Evolutionary conservation across 2,113 vertebrate genomes (phyloP).

Genomic region (Cyprinus carpio): DNA sequence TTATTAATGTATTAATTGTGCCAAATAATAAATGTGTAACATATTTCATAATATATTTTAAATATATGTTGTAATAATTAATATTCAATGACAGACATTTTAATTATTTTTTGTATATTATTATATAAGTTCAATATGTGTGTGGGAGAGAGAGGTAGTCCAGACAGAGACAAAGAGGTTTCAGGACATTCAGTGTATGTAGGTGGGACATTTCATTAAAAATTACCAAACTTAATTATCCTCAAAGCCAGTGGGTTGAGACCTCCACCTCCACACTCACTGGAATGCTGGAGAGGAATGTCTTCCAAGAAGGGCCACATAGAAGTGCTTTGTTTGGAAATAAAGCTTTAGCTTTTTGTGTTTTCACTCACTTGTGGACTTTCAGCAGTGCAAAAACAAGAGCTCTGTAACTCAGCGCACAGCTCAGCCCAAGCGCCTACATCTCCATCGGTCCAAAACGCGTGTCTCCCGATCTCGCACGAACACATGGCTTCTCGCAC

Average conservation of each 20-base stretch:
- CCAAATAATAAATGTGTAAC: no score
- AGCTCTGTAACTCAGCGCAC: slow-evolving; percentile 5
- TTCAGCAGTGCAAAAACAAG: slow-evolving; percentile 27
- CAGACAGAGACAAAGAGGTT: neutral
- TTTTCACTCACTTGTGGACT: slow-evolving; percentile 30
- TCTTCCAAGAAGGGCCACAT: slow-evolving; percentile 59
- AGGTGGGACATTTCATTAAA: slow-evolving; percentile 38
- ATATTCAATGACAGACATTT: no score
- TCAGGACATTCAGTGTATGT: slow-evolving; percentile 28
- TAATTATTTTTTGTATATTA: neutral
- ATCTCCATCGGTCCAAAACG: no score
- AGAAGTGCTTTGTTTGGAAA: slow-evolving; percentile 63
- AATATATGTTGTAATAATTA: no score
- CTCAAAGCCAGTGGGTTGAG: slow-evolving; percentile 47
- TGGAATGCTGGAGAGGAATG: slow-evolving; percentile 70
- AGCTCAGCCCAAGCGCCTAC: slow-evolving; percentile 8
- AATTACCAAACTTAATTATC: slow-evolving; percentile 41
- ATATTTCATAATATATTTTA: no score
- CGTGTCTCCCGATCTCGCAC: no score
- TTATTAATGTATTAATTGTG: no score
- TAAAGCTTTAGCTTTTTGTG: slow-evolving; percentile 51
- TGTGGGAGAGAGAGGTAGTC: neutral
- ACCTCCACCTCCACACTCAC: slow-evolving; percentile 57
- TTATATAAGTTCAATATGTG: neutral
- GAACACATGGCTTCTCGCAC: no score